Evolutionary conservation across 2,113 vertebrate genomes (phyloP), one percentile per base, ranked within the genome.

Genomic region (Agapornis roseicollis): DNA sequence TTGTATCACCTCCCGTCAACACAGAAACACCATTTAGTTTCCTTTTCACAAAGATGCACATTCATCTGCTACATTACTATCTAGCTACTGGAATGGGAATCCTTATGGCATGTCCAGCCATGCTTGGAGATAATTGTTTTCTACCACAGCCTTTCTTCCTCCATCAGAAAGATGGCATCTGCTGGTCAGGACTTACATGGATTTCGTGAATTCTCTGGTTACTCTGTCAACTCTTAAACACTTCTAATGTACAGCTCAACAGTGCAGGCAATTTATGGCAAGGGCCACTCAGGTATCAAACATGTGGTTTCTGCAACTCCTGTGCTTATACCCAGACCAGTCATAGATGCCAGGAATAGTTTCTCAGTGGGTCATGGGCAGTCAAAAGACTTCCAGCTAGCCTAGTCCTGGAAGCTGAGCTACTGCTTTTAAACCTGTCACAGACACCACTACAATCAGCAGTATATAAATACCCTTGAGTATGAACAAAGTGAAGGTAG

Each of bases 321-420:
- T 50, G 14, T 0, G 1, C 8, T 47, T 47, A 35, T 1, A 3
- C 46, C 25, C 18, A 39, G 50, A 84, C 13, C 23, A 58, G 58
- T 22, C 1, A 1, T 6, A 58, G 68, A 23, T 37, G 33, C 63
- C 41, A 78, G 22, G 28, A 70, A 80, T 2, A 23, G 23, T 31
- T 92, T 86, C 70, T 71, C 73, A 6, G 31, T 4, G 10, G 63
- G 53, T 47, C 55, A 65, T 0, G 1, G 11, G 39, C 70, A 88
- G 42, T 15, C 35, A 22, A 35, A 35, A 89, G 64, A 17, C 14
- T 55, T 80, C 28, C 53, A 73, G 37, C 20, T 60, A 47, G 37
- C 20, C 35, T 23, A 19, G 46, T 15, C 33, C 28, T 80, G 58
- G 60, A 86, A 89, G 44, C 25, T 56, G n/a, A 86, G 58, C 35